A percentile compares a stretch with the other conserved stretches of the same genome.
Conservation (phyloP, 2,113 vertebrate species). For the Peromyscus leucopus region DNA sequence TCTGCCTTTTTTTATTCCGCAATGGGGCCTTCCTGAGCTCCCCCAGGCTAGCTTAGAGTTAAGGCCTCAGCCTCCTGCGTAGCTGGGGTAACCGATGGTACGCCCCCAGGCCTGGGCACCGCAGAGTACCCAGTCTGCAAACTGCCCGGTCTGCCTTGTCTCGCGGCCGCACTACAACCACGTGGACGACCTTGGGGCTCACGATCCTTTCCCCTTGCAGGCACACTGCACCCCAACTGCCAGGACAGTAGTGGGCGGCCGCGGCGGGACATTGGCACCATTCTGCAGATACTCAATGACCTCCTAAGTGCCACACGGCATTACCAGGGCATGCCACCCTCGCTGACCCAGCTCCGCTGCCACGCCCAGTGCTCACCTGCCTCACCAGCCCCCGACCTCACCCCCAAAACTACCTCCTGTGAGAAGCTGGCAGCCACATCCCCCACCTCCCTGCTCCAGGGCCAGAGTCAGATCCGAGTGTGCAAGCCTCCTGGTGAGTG, state of each 20-base stretch:
- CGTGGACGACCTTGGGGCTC: not conserved
- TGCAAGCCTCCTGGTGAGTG: constrained; percentile 94
- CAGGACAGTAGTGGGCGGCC: constrained; percentile 98
- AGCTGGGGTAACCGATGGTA: not conserved
- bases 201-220: constrained; percentile 75
- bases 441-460: constrained; percentile 89
- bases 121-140: not conserved
- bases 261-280: constrained; percentile 96
- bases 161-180: not conserved
- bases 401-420: constrained; percentile 95
- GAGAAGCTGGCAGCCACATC: constrained; percentile 86
- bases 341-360: constrained; percentile 97
- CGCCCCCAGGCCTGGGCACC: rapidly evolving
- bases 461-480: constrained; percentile 96
- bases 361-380: constrained; percentile 94
- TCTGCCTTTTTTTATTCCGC: too few species aligned
- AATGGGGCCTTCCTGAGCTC: not conserved
- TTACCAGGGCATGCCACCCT: constrained; percentile 99
- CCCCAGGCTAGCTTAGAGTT: not conserved
- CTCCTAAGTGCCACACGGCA: constrained; percentile 98
- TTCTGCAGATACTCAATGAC: constrained; percentile 99
- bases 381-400: constrained; percentile 88
- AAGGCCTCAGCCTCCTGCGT: not conserved
- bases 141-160: not conserved
- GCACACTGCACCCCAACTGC: constrained; percentile 99